Percentiles rank a stretch among this genome's conserved stretches.
Evolutionary conservation across 2,888 invertebrate genomes (phyloP).

Genomic region (Ernsta delagoae): DNA sequence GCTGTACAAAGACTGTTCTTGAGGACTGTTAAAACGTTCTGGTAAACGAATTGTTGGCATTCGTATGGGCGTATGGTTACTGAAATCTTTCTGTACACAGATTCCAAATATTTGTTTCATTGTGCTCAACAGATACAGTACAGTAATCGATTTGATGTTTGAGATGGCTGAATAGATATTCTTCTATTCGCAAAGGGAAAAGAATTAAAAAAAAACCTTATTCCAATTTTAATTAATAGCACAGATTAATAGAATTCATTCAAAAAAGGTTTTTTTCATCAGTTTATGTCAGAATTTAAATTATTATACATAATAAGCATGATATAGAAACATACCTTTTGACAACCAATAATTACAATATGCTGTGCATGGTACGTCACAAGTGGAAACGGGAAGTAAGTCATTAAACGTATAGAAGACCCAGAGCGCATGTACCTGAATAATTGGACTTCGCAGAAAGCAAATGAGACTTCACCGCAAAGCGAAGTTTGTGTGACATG

Average conservation of each 20-base stretch:
- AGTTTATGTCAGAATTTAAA: too few species aligned
- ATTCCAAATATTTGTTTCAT: not conserved
- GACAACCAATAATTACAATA: too few species aligned
- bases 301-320: too few species aligned
- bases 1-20: conserved; percentile 2
- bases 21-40: not conserved
- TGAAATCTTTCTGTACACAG: not conserved
- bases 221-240: too few species aligned
- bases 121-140: not conserved
- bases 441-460: conserved; percentile 20
- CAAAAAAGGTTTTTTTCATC: too few species aligned
- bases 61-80: not conserved
- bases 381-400: not conserved
- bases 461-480: conserved; percentile 22
- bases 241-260: too few species aligned
- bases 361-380: too few species aligned
- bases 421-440: conserved; percentile 10
- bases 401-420: not conserved
- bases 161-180: too few species aligned
- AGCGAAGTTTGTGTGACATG: conserved; percentile 12
- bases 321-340: too few species aligned
- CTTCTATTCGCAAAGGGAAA: too few species aligned
- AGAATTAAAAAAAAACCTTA: too few species aligned
- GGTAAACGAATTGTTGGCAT: conserved; percentile 7
- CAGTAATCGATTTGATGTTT: not conserved